Conservation (phyloP, 2,113 vertebrate species). For the Thalassoma bifasciatum region DNA sequence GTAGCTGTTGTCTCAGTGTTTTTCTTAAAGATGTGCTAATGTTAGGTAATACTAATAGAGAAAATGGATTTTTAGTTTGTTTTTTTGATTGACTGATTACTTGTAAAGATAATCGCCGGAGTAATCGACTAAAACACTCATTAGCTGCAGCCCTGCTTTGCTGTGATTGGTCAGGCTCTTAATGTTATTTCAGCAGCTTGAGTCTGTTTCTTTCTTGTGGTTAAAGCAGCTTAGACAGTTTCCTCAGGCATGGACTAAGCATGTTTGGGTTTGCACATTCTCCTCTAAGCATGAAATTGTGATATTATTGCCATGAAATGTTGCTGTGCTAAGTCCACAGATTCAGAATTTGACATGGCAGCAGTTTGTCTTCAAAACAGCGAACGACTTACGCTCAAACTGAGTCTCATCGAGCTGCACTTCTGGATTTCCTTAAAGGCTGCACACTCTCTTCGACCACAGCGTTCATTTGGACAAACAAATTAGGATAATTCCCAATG, state of each 20-base stretch:
- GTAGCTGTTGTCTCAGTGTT: no score
- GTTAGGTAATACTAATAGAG: no score
- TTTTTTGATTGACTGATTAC: no score
- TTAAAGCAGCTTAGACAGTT: conserved; percentile 68
- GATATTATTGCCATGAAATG: conserved; percentile 74
- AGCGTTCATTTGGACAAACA: conserved; percentile 13
- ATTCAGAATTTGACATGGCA: conserved; percentile 45
- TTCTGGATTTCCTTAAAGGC: conserved; percentile 30
- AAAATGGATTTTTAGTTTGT: no score
- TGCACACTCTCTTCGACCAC: not conserved
- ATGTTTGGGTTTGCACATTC: conserved; percentile 65
- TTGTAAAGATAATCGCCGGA: no score
- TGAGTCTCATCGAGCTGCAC: conserved; percentile 18
- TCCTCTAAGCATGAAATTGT: conserved; percentile 66
- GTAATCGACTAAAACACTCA: no score
- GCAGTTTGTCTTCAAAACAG: conserved; percentile 16
- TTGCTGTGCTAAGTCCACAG: conserved; percentile 40
- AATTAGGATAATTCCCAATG: conserved; percentile 14
- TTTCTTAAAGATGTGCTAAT: no score
- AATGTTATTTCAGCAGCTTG: conserved; percentile 74
- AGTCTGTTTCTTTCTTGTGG: conserved; percentile 64
- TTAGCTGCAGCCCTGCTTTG: no score
- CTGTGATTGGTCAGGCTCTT: conserved; percentile 68
- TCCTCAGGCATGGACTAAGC: conserved; percentile 65
- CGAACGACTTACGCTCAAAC: conserved; percentile 25